These are phyloP conservation scores for Hylaea fasciaria DNA, from an alignment of 2,888 invertebrate species.

Conservation along the genomic window DNA sequence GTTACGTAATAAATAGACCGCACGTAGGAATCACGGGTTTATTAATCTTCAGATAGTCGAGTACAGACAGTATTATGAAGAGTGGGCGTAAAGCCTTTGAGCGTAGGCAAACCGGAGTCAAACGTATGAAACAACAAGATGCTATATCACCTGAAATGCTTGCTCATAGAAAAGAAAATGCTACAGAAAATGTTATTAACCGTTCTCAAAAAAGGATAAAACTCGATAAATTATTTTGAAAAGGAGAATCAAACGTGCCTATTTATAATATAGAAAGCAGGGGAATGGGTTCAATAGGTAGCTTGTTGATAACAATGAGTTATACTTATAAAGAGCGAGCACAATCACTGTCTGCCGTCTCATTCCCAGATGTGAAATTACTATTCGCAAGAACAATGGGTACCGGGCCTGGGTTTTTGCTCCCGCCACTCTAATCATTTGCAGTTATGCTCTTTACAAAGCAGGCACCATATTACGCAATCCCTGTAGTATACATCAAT, in stretches of 20 bases:
- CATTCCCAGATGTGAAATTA: conserved; percentile 46
- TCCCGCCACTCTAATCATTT: conserved; percentile 37
- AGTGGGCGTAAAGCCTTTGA: conserved; percentile 54
- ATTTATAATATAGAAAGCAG: conserved; percentile 19
- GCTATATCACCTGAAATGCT: conserved; percentile 6
- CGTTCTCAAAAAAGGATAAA: background rate
- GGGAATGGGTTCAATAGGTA: conserved; percentile 47
- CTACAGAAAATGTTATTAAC: background rate
- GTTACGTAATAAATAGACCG: conserved; percentile 50
- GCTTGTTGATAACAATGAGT: conserved; percentile 44
- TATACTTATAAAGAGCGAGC: conserved; percentile 31
- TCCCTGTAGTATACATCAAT: conserved; percentile 3
- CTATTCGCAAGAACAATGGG: conserved; percentile 46
- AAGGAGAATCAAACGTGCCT: background rate
- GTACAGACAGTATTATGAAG: conserved; percentile 12
- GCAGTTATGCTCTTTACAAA: conserved; percentile 30
- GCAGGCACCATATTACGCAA: conserved; percentile 26
- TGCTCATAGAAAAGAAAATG: conserved; percentile 5
- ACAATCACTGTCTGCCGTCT: conserved; percentile 41
- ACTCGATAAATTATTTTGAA: background rate
- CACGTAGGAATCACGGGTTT: conserved; percentile 48
- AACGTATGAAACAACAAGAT: conserved; percentile 5
- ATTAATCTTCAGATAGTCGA: conserved; percentile 52
- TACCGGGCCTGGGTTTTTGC: conserved; percentile 37
- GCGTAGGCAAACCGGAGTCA: conserved; percentile 70